A percentile compares a stretch with the other conserved stretches of the same genome.
phyloP scores from a whole-genome alignment of 1,140 invertebrate species.

The Diorhabda elongata region DNA sequence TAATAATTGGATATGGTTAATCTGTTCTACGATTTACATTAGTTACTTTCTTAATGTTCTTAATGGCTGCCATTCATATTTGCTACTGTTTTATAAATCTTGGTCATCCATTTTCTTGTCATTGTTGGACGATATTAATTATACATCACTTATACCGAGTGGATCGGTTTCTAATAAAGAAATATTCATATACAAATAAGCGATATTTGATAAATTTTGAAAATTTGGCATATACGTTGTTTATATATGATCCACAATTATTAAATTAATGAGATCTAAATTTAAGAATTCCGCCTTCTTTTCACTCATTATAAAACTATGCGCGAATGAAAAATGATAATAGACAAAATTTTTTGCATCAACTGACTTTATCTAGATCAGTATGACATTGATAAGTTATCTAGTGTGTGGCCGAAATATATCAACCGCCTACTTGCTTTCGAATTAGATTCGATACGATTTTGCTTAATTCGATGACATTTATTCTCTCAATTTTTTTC shows the following conservation, averaged over 20 bases:
- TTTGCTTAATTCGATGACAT: constrained; percentile 3
- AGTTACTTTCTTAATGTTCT: constrained; percentile 2
- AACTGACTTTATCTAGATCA: background rate
- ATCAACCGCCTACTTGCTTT: constrained; percentile 1
- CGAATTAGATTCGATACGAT: constrained; percentile 1
- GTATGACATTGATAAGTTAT: constrained; percentile 11
- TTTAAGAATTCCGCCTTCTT: no score
- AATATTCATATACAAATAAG: no score
- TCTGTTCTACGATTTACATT: background rate
- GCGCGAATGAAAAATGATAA: no score
- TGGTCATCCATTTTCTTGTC: background rate
- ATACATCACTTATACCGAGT: background rate
- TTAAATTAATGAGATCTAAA: no score
- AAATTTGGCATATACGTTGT: no score
- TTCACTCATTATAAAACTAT: no score
- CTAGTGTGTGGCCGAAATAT: constrained; percentile 9
- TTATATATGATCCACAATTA: no score
- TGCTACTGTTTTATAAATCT: background rate
- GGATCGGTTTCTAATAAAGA: no score
- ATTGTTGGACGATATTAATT: background rate
- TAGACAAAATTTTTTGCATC: no score
- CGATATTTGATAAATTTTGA: no score
- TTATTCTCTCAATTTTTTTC: no score
- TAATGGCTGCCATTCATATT: background rate
- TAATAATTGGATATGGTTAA: constrained; percentile 1